A percentile compares a stretch with the other conserved stretches of the same genome.
These are phyloP conservation scores for Synanthedon vespiformis DNA, from an alignment of 2,888 invertebrate species.

Conservation along the genomic window DNA sequence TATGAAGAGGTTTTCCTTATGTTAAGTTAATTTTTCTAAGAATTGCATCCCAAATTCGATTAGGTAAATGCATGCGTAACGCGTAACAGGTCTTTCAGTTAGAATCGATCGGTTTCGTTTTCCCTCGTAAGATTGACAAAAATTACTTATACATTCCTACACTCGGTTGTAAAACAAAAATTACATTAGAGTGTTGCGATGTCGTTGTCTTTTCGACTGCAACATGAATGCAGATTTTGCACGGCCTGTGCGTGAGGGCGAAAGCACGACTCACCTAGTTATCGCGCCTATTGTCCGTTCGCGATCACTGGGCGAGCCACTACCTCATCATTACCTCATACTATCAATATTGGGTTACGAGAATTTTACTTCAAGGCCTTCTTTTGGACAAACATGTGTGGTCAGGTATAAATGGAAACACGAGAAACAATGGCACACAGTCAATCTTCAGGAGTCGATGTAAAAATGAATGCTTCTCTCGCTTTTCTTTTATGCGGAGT, in stretches of 20 bases:
- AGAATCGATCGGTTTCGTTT: not conserved
- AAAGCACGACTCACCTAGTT: constrained; percentile 62
- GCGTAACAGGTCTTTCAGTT: too few species aligned
- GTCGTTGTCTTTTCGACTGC: constrained; percentile 8
- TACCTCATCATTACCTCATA: constrained; percentile 59
- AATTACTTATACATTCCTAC: constrained; percentile 14
- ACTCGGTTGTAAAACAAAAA: constrained; percentile 16
- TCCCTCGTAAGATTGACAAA: constrained; percentile 11
- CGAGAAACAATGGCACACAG: constrained; percentile 54
- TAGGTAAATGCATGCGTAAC: too few species aligned
- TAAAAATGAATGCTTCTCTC: constrained; percentile 54
- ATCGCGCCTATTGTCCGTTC: constrained; percentile 65
- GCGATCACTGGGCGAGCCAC: constrained; percentile 58
- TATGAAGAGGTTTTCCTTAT: too few species aligned
- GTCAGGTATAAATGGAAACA: constrained; percentile 62
- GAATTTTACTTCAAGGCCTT: constrained; percentile 67
- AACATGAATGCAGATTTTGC: constrained; percentile 18
- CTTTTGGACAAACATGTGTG: constrained; percentile 64
- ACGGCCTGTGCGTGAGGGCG: constrained; percentile 48
- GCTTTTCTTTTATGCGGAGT: constrained; percentile 46
- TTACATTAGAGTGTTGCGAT: constrained; percentile 17
- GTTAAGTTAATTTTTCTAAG: too few species aligned
- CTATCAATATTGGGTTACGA: constrained; percentile 69
- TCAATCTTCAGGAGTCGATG: constrained; percentile 44
- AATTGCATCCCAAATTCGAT: too few species aligned